phyloP scores from a whole-genome alignment of 2,888 invertebrate genomes.

The Agrilus cyanescens region DNA sequence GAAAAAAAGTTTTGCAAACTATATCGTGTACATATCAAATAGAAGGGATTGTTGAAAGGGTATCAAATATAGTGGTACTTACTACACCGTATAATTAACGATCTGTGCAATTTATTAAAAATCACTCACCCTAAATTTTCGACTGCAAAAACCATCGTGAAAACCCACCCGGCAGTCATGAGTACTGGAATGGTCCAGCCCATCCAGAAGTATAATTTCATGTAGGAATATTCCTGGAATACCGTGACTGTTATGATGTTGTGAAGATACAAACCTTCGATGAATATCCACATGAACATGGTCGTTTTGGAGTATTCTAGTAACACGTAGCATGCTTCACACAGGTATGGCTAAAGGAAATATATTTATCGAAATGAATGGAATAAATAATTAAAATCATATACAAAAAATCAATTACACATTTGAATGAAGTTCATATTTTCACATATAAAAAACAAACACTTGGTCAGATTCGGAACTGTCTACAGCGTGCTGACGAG shows the following conservation, averaged over 20 bases:
- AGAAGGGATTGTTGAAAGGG: too few species aligned
- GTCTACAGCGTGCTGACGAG: too few species aligned
- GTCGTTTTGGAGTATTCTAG: slow-evolving; percentile 83
- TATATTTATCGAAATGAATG: too few species aligned
- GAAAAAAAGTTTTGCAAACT: too few species aligned
- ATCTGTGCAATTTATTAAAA: too few species aligned
- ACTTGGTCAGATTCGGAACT: too few species aligned
- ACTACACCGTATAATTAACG: too few species aligned
- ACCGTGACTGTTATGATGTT: slow-evolving; percentile 68
- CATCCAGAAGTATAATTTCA: slow-evolving; percentile 47
- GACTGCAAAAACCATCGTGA: slow-evolving; percentile 36
- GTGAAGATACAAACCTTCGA: slow-evolving; percentile 84
- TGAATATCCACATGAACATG: slow-evolving; percentile 96
- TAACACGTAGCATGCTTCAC: slow-evolving; percentile 65
- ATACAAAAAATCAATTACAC: slow-evolving; percentile 3
- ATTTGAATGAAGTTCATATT: too few species aligned
- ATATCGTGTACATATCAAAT: too few species aligned
- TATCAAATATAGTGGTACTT: too few species aligned
- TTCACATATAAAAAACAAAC: too few species aligned
- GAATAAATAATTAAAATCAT: background rate
- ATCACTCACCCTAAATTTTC: slow-evolving; percentile 24
- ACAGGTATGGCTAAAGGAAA: slow-evolving; percentile 58
- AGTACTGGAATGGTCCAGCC: slow-evolving; percentile 68
- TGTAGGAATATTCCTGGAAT: slow-evolving; percentile 53
- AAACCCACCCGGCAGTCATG: slow-evolving; percentile 57